A percentile compares a stretch with the other conserved stretches of the same genome.
These are phyloP conservation scores for Ploceus nigricollis DNA, from an alignment of 2,113 vertebrate genomes.

Conservation along the genomic window DNA sequence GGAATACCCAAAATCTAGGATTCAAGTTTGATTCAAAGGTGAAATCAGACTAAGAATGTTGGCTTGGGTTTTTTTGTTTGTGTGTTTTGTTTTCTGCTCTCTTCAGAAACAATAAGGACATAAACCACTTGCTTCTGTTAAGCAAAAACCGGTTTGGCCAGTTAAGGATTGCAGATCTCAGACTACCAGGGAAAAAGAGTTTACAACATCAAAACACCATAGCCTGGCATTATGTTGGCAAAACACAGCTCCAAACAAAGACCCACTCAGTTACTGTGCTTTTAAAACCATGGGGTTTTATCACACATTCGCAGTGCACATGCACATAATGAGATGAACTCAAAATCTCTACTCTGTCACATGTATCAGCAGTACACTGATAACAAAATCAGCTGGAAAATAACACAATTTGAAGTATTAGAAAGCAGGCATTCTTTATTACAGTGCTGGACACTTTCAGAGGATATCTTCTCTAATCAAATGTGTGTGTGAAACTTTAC, in stretches of 20 bases:
- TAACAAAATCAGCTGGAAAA: neutral
- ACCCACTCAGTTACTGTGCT: neutral
- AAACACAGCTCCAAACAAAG: neutral
- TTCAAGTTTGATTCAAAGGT: neutral
- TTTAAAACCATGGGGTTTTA: neutral
- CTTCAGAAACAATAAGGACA: neutral
- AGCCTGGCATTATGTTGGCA: neutral
- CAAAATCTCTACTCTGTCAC: neutral
- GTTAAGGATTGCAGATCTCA: neutral
- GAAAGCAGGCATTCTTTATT: neutral
- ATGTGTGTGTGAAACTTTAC: neutral
- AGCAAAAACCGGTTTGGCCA: constrained; percentile 21
- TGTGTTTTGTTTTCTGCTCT: neutral
- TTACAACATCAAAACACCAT: neutral
- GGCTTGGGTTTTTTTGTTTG: neutral
- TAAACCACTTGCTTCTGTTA: neutral
- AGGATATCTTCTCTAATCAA: neutral
- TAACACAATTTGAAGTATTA: neutral
- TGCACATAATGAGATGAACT: neutral
- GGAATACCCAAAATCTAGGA: neutral
- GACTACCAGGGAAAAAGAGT: neutral
- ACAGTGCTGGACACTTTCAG: neutral
- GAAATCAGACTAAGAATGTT: neutral
- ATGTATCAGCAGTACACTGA: neutral
- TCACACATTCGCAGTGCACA: accelerated